Conservation (phyloP, 2,888 invertebrate species). For the Cephus spinipes region DNA sequence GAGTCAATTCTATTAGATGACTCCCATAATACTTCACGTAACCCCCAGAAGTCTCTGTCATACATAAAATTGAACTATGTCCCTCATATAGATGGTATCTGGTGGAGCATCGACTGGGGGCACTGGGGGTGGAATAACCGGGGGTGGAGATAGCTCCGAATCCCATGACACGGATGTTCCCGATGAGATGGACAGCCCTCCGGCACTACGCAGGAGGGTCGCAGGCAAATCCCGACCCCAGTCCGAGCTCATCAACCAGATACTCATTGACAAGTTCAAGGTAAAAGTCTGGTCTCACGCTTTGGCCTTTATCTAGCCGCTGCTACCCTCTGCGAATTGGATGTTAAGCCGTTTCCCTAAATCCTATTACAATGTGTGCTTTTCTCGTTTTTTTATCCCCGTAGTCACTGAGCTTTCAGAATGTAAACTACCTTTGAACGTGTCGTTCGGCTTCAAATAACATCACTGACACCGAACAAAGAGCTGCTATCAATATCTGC, state of each 20-base stretch:
- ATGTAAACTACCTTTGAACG: not conserved
- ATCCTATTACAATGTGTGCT: not conserved
- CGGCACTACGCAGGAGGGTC: conserved; percentile 68
- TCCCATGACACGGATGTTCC: conserved; percentile 72
- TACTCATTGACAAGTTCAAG: conserved; percentile 73
- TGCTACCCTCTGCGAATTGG: not conserved
- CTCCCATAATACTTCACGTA: not conserved
- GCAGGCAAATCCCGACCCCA: conserved; percentile 69
- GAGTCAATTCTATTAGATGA: not conserved
- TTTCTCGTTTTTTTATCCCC: not conserved
- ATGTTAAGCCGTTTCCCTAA: not conserved
- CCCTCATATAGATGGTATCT: conserved; percentile 67
- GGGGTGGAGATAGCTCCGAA: conserved; percentile 71
- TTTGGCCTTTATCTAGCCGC: not conserved
- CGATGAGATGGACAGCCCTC: conserved; percentile 70
- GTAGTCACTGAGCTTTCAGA: not conserved
- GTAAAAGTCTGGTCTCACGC: conserved; percentile 54
- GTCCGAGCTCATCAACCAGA: conserved; percentile 72
- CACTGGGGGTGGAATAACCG: conserved; percentile 61
- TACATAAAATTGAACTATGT: conserved; percentile 21
- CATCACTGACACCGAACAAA: not conserved
- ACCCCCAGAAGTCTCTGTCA: not conserved
- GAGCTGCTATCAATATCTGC: not conserved
- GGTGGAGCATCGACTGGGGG: conserved; percentile 64
- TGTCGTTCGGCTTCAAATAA: not conserved